Percentiles rank a stretch among this genome's conserved stretches.
phyloP scores from a whole-genome alignment of 2,797 vertebrate genomes.

The Emys orbicularis region DNA sequence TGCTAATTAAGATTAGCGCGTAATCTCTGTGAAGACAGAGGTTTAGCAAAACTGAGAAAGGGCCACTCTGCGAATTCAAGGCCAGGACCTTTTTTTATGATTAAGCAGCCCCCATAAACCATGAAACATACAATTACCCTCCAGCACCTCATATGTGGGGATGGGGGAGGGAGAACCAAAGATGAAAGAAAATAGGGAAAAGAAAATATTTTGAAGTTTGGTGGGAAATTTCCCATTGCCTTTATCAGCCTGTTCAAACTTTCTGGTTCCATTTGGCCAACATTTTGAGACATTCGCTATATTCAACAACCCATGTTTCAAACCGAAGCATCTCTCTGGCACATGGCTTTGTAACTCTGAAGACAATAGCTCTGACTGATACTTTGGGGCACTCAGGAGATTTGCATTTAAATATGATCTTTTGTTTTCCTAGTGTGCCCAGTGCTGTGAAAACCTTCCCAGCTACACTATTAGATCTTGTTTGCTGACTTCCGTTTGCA shows the following conservation, averaged over 20 bases:
- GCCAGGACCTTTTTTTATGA: conserved; percentile 40
- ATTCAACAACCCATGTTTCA: background rate
- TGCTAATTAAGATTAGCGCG: conserved; percentile 73
- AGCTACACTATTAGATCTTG: background rate
- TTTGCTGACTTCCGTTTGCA: background rate
- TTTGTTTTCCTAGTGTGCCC: background rate
- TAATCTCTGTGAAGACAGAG: conserved; percentile 61
- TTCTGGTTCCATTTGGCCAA: rapidly evolving
- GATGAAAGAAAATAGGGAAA: background rate
- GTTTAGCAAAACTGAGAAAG: conserved; percentile 48
- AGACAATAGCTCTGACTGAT: background rate
- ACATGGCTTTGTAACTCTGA: background rate
- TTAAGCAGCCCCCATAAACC: conserved; percentile 30
- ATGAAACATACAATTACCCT: conserved; percentile 47
- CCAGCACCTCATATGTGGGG: background rate
- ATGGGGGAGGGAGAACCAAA: conserved; percentile 6
- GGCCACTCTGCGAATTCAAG: conserved; percentile 24
- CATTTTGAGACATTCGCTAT: background rate
- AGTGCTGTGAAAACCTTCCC: background rate
- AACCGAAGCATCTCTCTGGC: background rate
- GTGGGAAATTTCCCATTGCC: conserved; percentile 26
- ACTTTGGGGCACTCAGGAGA: background rate
- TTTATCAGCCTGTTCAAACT: background rate
- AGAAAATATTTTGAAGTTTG: background rate
- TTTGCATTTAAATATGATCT: background rate